Base-by-base conservation (phyloP, 1,140 invertebrate species). In the Platorchestia sp. region DNA sequence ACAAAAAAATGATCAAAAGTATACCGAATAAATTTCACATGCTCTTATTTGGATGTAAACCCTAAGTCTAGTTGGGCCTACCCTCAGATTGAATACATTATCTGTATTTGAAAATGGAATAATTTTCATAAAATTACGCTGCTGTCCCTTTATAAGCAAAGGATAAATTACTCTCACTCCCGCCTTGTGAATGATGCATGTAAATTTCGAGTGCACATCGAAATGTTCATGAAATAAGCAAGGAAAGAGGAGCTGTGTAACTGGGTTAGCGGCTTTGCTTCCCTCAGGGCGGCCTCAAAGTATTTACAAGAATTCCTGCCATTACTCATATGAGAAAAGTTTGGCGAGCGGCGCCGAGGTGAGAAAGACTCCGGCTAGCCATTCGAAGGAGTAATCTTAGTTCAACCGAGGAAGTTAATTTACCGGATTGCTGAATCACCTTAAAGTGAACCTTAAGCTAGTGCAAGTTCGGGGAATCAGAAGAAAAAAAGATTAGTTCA, bases 241-340 rank as follows among this genome's bases (percentile, higher is more conserved):
- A 75, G 59, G 27, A 75, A 75, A 27, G 36, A 42, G 44, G 10
- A 90, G 87, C 87, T 6, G 42, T 90, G 87, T 87, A 87, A 42
- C 86, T n/a, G 86, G 86, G 86, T 87, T 19, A 45, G 44, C 44
- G 87, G 87, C 87, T 42, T 75, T 19, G 14, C 59, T 27, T 90
- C 87, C 87, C 87, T 7, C 7, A 90, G 87, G 87, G 91, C 91
- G 47, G 91, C 36, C 45, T n/a, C 91, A 40, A 93, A 93, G 43
- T 93, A 93, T 93, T 93, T 93, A 93, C 91, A 93, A 45, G 91
- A 93, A 93, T 93, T 93, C 91, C 47, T 93, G 5, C 91, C 91
- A 93, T 93, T 93, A 93, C 91, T 93, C 91, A 93, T 93, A 93
- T 93, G 91, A 93, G 91, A 93, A 93, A 93, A 93, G 91, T 93